Percentiles rank a stretch among this genome's conserved stretches.
phyloP scores from a whole-genome alignment of 2,113 vertebrate genomes.

The Brachirus orientalis region DNA sequence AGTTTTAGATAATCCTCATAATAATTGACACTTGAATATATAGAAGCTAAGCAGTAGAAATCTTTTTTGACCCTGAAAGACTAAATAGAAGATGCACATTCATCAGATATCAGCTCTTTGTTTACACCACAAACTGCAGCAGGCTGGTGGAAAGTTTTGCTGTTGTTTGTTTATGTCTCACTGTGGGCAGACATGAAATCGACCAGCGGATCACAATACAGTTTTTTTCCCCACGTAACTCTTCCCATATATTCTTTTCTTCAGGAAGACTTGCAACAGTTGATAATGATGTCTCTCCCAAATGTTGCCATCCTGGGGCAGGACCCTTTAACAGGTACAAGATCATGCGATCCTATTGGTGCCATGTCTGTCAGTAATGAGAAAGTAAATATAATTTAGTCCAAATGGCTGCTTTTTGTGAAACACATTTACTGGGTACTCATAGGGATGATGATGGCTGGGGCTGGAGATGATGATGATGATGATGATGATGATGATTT shows the following conservation, averaged over 20 bases:
- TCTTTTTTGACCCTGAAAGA: neutral
- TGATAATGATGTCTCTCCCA: conserved; percentile 87
- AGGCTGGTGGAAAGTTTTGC: conserved; percentile 41
- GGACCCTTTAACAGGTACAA: conserved; percentile 88
- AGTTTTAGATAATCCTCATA: neutral
- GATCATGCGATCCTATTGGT: conserved; percentile 55
- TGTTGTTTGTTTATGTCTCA: conserved; percentile 30
- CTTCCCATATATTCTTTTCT: conserved; percentile 20
- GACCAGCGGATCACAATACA: neutral
- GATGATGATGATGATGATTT: conserved; percentile 53
- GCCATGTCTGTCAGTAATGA: no score
- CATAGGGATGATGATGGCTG: conserved; percentile 26
- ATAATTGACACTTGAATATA: neutral
- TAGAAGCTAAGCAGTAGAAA: conserved; percentile 8
- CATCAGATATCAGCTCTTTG: conserved; percentile 39
- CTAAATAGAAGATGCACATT: neutral
- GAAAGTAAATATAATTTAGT: conserved; percentile 61
- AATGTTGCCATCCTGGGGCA: conserved; percentile 86
- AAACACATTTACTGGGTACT: conserved; percentile 65
- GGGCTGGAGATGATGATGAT: conserved; percentile 21
- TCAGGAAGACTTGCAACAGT: conserved; percentile 89
- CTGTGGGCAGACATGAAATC: conserved; percentile 17
- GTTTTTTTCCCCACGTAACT: conserved; percentile 11
- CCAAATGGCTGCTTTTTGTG: conserved; percentile 59
- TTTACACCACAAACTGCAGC: conserved; percentile 57